A percentile compares a stretch with the other conserved stretches of the same genome.
Evolutionary conservation across 1,140 invertebrate species (phyloP).

Genomic region (Pygmarrhopalites habei): DNA sequence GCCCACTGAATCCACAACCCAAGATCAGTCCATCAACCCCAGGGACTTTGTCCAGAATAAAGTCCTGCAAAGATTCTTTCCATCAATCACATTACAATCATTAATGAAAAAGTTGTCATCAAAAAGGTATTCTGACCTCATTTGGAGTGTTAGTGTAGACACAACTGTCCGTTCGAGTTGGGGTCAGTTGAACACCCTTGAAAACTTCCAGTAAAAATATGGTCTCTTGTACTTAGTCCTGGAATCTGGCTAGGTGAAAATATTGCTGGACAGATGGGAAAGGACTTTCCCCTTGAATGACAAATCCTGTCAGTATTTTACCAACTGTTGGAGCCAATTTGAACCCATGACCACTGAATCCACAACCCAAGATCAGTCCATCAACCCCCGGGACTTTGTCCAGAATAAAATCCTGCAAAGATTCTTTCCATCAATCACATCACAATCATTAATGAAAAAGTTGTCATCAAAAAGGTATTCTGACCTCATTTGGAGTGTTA

Average conservation of each 20-base stretch:
- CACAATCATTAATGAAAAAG: too few relatives aligned
- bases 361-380: constrained; percentile 18
- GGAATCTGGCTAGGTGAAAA: too few relatives aligned
- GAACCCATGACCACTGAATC: constrained; percentile 36
- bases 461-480: too few relatives aligned
- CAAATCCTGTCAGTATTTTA: constrained; percentile 21
- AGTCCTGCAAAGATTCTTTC: too few relatives aligned
- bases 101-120: too few relatives aligned
- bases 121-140: too few relatives aligned
- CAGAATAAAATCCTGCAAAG: constrained; percentile 28
- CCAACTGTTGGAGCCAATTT: constrained; percentile 29
- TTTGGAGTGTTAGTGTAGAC: constrained; percentile 29
- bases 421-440: too few relatives aligned
- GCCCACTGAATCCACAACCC: constrained; percentile 32
- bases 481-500: constrained; percentile 20
- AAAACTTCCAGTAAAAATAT: constrained; percentile 9
- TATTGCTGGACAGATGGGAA: too few relatives aligned
- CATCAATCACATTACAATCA: too few relatives aligned
- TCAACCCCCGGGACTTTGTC: constrained; percentile 18
- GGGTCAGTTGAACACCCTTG: constrained; percentile 7
- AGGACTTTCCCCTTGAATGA: constrained; percentile 1
- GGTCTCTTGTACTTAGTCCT: too few relatives aligned
- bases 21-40: constrained; percentile 9
- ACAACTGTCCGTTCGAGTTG: constrained; percentile 28
- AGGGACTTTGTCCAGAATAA: constrained; percentile 28